These are phyloP conservation scores for Solenodon paradoxus DNA, from an alignment of 2,113 vertebrate species.

Conservation along the genomic window DNA sequence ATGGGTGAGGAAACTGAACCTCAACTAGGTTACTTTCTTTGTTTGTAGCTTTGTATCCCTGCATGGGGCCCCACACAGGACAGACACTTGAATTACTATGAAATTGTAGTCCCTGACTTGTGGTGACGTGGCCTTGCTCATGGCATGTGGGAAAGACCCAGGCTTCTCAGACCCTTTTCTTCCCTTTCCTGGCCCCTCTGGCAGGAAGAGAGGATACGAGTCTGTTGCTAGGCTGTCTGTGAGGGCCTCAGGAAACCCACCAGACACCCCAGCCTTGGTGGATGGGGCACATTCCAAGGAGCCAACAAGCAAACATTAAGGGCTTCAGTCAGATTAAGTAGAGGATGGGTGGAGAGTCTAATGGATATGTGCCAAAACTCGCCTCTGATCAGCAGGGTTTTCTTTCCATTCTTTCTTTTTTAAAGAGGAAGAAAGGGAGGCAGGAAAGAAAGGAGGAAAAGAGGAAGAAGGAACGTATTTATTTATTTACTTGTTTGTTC, in stretches of 20 bases:
- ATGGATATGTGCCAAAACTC: constrained; percentile 51
- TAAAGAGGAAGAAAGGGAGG: too few species aligned
- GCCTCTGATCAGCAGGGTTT: constrained; percentile 40
- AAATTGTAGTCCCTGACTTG: background rate
- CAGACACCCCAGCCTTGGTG: background rate
- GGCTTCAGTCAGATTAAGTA: constrained; percentile 56
- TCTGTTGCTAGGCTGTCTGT: background rate
- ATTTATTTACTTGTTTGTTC: too few species aligned
- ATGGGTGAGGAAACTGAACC: background rate
- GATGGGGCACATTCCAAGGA: background rate
- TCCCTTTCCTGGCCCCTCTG: background rate
- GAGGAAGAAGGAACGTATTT: too few species aligned
- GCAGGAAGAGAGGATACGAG: background rate
- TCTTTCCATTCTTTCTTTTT: too few species aligned
- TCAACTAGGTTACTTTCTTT: background rate
- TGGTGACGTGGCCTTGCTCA: background rate
- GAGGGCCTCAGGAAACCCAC: background rate
- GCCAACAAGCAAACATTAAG: background rate
- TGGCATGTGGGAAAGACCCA: background rate
- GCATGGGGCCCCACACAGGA: background rate
- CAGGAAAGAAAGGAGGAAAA: too few species aligned
- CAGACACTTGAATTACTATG: background rate
- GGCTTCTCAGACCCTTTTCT: background rate
- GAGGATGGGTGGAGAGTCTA: background rate
- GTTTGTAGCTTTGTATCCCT: background rate